Evolutionary conservation across 2,113 vertebrate genomes (phyloP), one percentile per base, ranked within the genome.

Genomic region (Tenrec ecaudatus): DNA sequence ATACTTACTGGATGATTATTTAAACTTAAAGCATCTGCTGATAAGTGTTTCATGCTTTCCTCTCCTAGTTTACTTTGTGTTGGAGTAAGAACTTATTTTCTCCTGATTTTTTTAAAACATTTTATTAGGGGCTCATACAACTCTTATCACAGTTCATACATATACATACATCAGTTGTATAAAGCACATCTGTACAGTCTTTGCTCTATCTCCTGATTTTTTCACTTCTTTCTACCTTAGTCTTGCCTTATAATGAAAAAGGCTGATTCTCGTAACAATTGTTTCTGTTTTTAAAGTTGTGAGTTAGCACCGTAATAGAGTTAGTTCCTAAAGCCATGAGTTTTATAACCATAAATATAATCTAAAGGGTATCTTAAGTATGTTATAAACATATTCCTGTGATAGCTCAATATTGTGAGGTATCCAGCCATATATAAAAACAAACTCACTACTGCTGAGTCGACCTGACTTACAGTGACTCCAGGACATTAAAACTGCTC

Each of bases 331-430:
- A 94, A 93, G 60, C 57, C 19, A 75, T 77, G 23, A 36, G 60
- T 75, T 76, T 86, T 20, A 69, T 82, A 82, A 33, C n/a, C 7
- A 11, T 80, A 85, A 82, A 29, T 80, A 36, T 76, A 90, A 53
- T 36, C 40, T 79, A 68, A 16, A 53, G 3, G 83, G 27, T 88
- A 66, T 90, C 25, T 76, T 81, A 86, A 82, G 31, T 90, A 3
- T 89, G 76, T 86, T 82, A 19, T 95, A 86, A 4, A 89, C 82
- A 27, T 81, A 83, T 96, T 69, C 43, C 76, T 91, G n/a, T 69
- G 36, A 17, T 71, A 22, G 62, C 29, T 68, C 11, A 8, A 76
- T 89, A 33, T 62, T 43, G 38, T 89, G 82, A 86, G 69, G 81
- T 92, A 90, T 95, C 25, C 76, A 53, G 47, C 47, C 47, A 53